Evolutionary conservation across 2,888 invertebrate species (phyloP), one percentile per base, ranked within the genome.

Genomic region (Trissoscelio sp.): DNA sequence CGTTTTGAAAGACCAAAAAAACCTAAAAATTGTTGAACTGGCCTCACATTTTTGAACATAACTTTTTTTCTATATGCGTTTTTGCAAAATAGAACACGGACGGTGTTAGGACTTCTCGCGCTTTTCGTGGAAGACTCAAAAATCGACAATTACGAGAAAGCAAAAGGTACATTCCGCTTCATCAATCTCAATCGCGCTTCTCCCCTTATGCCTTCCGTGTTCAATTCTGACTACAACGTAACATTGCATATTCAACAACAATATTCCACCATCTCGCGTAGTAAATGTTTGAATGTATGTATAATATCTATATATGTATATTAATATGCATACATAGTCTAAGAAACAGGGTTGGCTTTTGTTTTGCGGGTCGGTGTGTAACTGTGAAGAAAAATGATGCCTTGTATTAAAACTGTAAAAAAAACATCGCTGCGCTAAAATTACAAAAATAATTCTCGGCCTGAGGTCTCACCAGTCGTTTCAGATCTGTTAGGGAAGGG

Each of bases 41-140:
- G n/a, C n/a, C n/a, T n/a, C n/a, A n/a, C n/a, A n/a, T n/a, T n/a
- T n/a, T n/a, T n/a, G n/a, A n/a, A n/a, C n/a, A n/a, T n/a, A n/a
- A n/a, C n/a, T n/a, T n/a, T n/a, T n/a, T n/a, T n/a, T n/a, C n/a
- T n/a, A n/a, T n/a, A n/a, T n/a, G n/a, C n/a, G n/a, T n/a, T n/a
- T 28, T 53, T 28, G 18, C 51, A 11, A 11, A 3, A 48, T 11
- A 28, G 37, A n/a, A n/a, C 42, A 37, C 22, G 48, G 24, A 53
- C 69, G n/a, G n/a, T n/a, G n/a, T n/a, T n/a, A n/a, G n/a, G n/a
- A n/a, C n/a, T n/a, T n/a, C n/a, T n/a, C n/a, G n/a, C n/a, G n/a
- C n/a, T n/a, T n/a, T n/a, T n/a, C 57, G 44, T 72, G 79, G 79
- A 72, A 79, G 79, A 79, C 79, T 72, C 72, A 62, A 66, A 74